Evolutionary conservation across 1,140 invertebrate species (phyloP).

Genomic region (Drosophila ironensis): DNA sequence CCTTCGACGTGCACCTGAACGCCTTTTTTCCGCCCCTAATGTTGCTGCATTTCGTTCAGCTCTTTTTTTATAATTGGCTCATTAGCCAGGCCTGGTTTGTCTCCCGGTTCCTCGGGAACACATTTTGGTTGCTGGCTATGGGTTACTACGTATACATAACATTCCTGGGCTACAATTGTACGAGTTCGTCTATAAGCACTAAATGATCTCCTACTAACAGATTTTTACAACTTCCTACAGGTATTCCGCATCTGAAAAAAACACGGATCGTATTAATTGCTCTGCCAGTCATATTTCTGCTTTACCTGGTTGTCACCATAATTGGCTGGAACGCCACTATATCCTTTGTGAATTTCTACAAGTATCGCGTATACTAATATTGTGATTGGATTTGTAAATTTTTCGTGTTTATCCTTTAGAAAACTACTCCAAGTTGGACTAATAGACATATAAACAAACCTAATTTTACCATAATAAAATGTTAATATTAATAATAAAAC

Average conservation of each 20-base stretch:
- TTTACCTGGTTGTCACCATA: slow-evolving; percentile 91
- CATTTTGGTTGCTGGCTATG: slow-evolving; percentile 95
- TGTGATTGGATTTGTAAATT: slow-evolving; percentile 55
- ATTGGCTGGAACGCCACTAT: slow-evolving; percentile 88
- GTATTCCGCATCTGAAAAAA: slow-evolving; percentile 94
- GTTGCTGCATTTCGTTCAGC: slow-evolving; percentile 95
- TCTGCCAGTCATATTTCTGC: slow-evolving; percentile 89
- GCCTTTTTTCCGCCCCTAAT: slow-evolving; percentile 97
- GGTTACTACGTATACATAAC: slow-evolving; percentile 98
- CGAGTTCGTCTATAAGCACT: slow-evolving; percentile 80
- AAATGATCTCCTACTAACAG: background rate
- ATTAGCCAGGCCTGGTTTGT: slow-evolving; percentile 89
- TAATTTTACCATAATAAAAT: too few relatives aligned
- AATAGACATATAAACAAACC: too few relatives aligned
- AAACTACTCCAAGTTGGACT: too few relatives aligned
- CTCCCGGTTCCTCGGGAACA: slow-evolving; percentile 94
- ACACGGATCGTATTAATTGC: slow-evolving; percentile 94
- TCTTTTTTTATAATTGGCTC: slow-evolving; percentile 93
- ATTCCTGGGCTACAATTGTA: slow-evolving; percentile 98
- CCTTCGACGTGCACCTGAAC: slow-evolving; percentile 99
- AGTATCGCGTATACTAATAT: slow-evolving; percentile 85
- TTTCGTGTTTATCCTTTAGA: slow-evolving; percentile 59
- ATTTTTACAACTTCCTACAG: slow-evolving; percentile 83
- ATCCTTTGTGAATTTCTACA: slow-evolving; percentile 91
- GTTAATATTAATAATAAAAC: slow-evolving; percentile 69